A percentile compares a stretch with the other conserved stretches of the same genome.
phyloP scores from a whole-genome alignment of 1,140 invertebrate species.

The Drosophila sp. region DNA sequence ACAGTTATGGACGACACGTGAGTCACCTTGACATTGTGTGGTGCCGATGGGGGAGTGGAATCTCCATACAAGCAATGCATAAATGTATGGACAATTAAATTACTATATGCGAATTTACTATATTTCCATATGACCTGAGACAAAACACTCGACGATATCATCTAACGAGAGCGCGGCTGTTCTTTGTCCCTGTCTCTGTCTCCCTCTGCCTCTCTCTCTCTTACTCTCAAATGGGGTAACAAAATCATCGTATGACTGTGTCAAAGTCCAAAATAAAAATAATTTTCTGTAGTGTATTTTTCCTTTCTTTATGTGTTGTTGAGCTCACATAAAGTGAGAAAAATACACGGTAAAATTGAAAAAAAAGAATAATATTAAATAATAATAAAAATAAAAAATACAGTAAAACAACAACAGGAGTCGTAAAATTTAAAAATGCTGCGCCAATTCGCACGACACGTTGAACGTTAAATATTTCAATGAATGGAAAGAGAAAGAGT shows the following conservation, averaged over 20 bases:
- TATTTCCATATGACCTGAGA: slow-evolving; percentile 28
- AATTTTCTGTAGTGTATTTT: slow-evolving; percentile 53
- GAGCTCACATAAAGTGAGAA: slow-evolving; percentile 60
- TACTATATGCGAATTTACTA: slow-evolving; percentile 11
- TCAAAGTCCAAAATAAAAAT: slow-evolving; percentile 82
- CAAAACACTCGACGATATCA: slow-evolving; percentile 13
- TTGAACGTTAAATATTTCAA: slow-evolving; percentile 59
- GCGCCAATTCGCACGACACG: slow-evolving; percentile 50
- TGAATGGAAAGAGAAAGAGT: slow-evolving; percentile 49
- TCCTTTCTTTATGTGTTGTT: slow-evolving; percentile 33
- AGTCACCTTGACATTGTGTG: slow-evolving; percentile 28
- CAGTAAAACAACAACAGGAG: slow-evolving; percentile 17
- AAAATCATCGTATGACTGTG: slow-evolving; percentile 81
- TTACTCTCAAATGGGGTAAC: slow-evolving; percentile 63
- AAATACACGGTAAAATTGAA: slow-evolving; percentile 60
- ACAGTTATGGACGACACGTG: slow-evolving; percentile 10
- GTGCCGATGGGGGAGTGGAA: neutral
- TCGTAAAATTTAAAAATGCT: slow-evolving; percentile 31
- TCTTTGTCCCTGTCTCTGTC: slow-evolving; percentile 23
- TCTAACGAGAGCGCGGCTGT: slow-evolving; percentile 16
- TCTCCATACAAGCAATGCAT: slow-evolving; percentile 8
- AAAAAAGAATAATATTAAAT: too few relatives aligned
- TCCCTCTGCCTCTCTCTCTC: slow-evolving; percentile 14
- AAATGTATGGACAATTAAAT: slow-evolving; percentile 6
- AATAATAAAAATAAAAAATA: slow-evolving; percentile 26